These are phyloP conservation scores for Camponotus floridanus DNA, from an alignment of 1,140 invertebrate genomes.

Conservation along the genomic window DNA sequence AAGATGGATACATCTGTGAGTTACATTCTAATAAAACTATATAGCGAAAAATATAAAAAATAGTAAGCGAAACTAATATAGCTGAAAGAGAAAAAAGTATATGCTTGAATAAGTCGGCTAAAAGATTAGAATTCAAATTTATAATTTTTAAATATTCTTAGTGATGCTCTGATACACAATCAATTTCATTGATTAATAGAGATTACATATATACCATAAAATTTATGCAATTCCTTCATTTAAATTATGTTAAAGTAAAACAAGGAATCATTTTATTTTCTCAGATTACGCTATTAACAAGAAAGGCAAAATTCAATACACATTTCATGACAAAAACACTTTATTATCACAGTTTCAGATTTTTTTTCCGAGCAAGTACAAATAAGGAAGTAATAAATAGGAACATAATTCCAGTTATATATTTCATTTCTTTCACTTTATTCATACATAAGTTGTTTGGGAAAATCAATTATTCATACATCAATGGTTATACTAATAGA, in stretches of 20 bases:
- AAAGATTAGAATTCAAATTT: slow-evolving; percentile 25
- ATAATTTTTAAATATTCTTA: slow-evolving; percentile 6
- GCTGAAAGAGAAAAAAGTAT: slow-evolving; percentile 41
- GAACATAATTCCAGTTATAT: neutral
- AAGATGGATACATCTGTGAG: neutral
- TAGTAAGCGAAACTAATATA: slow-evolving; percentile 52
- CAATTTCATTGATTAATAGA: too few relatives aligned
- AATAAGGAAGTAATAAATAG: neutral
- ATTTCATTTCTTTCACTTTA: slow-evolving; percentile 2
- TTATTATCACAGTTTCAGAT: slow-evolving; percentile 31
- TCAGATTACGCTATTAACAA: neutral
- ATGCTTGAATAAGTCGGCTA: slow-evolving; percentile 20
- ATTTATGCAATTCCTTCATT: slow-evolving; percentile 11
- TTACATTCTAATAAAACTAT: neutral
- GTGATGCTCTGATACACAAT: neutral
- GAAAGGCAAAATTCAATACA: neutral
- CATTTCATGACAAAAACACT: neutral
- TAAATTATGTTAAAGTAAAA: neutral
- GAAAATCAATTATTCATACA: slow-evolving; percentile 16
- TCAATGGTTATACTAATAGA: neutral
- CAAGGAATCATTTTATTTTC: neutral
- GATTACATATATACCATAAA: neutral
- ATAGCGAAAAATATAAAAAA: slow-evolving; percentile 27
- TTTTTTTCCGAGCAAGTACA: neutral
- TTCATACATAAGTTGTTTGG: neutral